A percentile compares a stretch with the other conserved stretches of the same genome.
phyloP scores from a whole-genome alignment of 2,113 vertebrate genomes.

The Mola mola region DNA sequence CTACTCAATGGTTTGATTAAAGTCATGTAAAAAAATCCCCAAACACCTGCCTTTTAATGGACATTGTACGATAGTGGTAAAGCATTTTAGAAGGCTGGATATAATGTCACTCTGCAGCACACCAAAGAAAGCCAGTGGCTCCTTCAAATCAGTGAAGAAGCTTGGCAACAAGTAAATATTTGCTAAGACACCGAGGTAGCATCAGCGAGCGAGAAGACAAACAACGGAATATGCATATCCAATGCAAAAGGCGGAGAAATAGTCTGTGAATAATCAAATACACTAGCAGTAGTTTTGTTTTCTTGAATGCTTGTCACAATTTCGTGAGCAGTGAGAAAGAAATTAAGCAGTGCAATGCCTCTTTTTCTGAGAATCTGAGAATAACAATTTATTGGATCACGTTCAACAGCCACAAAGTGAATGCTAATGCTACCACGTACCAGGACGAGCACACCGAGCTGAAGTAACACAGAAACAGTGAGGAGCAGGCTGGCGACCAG shows the following conservation, averaged over 20 bases:
- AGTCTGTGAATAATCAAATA: constrained; percentile 18
- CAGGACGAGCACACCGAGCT: background rate
- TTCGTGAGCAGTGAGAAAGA: background rate
- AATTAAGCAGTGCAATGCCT: background rate
- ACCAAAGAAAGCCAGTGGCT: background rate
- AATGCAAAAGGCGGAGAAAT: constrained; percentile 4
- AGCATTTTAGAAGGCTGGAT: background rate
- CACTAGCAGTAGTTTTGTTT: background rate
- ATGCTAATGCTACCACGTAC: background rate
- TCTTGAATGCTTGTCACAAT: too few relatives aligned
- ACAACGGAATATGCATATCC: constrained; percentile 5
- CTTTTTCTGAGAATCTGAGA: constrained; percentile 18
- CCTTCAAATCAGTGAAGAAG: constrained; percentile 5
- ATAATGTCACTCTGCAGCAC: constrained; percentile 1
- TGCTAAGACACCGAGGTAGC: too few relatives aligned
- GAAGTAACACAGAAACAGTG: background rate
- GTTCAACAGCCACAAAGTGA: constrained; percentile 4
- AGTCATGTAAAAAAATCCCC: constrained; percentile 3
- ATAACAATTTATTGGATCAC: constrained; percentile 11
- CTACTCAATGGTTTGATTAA: constrained; percentile 23
- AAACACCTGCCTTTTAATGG: too few relatives aligned
- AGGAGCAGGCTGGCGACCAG: constrained; percentile 10
- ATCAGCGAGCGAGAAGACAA: background rate
- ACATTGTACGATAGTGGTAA: too few relatives aligned
- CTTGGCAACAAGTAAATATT: too few relatives aligned